Evolutionary conservation across 2,888 invertebrate genomes (phyloP).

Genomic region (Adelognathus sp.): DNA sequence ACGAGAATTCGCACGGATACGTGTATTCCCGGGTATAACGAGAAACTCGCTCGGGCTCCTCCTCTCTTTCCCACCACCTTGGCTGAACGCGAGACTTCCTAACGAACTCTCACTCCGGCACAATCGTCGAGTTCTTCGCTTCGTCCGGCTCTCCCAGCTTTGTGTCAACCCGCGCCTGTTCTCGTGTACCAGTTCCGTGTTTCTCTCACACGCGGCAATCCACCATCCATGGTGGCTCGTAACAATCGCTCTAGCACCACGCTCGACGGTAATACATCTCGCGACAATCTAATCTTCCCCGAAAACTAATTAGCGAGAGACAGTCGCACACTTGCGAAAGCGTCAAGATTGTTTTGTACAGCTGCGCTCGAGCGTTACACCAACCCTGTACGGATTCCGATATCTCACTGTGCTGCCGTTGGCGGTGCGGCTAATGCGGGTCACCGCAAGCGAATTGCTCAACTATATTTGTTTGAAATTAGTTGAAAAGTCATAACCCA

Average conservation of each 20-base stretch:
- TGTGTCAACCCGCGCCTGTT: conserved; percentile 23
- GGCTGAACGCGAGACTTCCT: conserved; percentile 8
- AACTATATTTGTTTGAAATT: no score
- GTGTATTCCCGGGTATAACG: background rate
- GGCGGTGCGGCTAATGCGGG: background rate
- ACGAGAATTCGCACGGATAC: conserved; percentile 19
- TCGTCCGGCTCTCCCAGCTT: background rate
- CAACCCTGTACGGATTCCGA: background rate
- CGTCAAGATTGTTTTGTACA: conserved; percentile 52
- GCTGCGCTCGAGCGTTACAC: conserved; percentile 11
- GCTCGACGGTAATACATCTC: conserved; percentile 39
- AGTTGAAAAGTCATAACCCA: no score
- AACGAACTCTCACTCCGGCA: conserved; percentile 10
- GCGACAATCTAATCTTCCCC: conserved; percentile 50
- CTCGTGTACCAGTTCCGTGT: conserved; percentile 8
- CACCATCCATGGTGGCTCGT: background rate
- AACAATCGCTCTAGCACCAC: background rate
- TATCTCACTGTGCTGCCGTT: no score
- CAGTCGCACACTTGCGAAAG: conserved; percentile 43
- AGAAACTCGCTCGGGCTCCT: background rate
- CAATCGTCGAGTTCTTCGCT: conserved; percentile 7
- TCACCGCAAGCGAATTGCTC: background rate
- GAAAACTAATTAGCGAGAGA: conserved; percentile 52
- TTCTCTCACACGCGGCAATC: background rate
- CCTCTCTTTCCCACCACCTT: background rate